Evolutionary conservation across 2,797 vertebrate species (phyloP), one percentile per base, ranked within the genome.

Genomic region (Lateolabrax maculatus): DNA sequence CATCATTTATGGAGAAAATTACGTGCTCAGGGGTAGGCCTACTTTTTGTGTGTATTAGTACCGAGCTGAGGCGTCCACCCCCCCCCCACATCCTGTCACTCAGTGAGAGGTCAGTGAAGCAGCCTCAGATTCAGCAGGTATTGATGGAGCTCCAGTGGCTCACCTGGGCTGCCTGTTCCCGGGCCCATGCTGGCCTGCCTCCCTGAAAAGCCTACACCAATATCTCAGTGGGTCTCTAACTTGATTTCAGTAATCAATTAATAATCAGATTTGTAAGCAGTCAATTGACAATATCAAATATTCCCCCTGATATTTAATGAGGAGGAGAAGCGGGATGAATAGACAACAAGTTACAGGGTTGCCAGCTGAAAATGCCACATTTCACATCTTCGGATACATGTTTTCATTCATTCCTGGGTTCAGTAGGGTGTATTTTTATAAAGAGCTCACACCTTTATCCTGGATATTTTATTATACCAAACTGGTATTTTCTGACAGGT

Each of bases 121-220:
- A 68, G 57, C 48, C 46, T 83, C 63, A 49, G 21, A 69, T 61
- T 76, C 56, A 71, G 23, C 9, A 51, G 66, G 61, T 75, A 61
- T 57, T 75, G 74, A 72, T 57, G 82, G 76, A 64, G 77, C 75
- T 75, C n/a, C n/a, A n/a, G n/a, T n/a, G n/a, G n/a, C n/a, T n/a
- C n/a, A n/a, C 4, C 43, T 25, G 53, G 73, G 61, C 60, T 66
- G 21, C 21, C 48, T 66, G 34, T 55, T 77, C 75, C 36, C 53
- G 77, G 66, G 63, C 56, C 53, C 44, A 61, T 55, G 15, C 19
- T 73, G 48, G 11, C 53, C 39, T 21, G 21, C 21, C 34, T 62
- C 27, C 9, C 3, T 58, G 52, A 77, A 46, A n/a, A 31, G 55
- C 9, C 8, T 12, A 25, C 11, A 44, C 39, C 27, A 29, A 9